These are phyloP conservation scores for Euura lappo DNA, from an alignment of 1,140 invertebrate species.

Conservation along the genomic window DNA sequence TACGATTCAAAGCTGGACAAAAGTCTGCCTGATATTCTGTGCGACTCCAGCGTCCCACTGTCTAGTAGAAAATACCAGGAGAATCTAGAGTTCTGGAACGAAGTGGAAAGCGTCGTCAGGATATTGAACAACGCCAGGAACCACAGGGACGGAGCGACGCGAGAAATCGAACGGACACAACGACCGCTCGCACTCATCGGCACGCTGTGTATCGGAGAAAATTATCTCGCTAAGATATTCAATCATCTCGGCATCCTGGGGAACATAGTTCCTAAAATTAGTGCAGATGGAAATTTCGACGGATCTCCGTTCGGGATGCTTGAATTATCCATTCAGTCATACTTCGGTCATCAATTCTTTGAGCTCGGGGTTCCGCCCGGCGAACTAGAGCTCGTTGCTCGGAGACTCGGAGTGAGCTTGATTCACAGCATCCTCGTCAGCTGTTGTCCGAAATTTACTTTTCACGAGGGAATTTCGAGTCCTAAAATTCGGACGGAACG, in stretches of 20 bases:
- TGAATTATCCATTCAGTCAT: slow-evolving; percentile 41
- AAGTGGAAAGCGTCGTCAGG: slow-evolving; percentile 28
- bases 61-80: slow-evolving; percentile 36
- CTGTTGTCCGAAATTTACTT: slow-evolving; percentile 61
- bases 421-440: slow-evolving; percentile 65
- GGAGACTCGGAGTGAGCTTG: slow-evolving; percentile 64
- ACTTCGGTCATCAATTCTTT: slow-evolving; percentile 65
- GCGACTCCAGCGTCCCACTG: slow-evolving; percentile 40
- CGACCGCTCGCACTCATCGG: background rate
- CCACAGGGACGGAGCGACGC: too few relatives aligned
- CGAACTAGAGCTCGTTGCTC: slow-evolving; percentile 63
- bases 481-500: slow-evolving; percentile 27
- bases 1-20: slow-evolving; percentile 32
- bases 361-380: slow-evolving; percentile 60
- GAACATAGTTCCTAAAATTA: slow-evolving; percentile 36
- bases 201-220: slow-evolving; percentile 30
- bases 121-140: slow-evolving; percentile 11
- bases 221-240: slow-evolving; percentile 41
- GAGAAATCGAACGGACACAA: too few relatives aligned
- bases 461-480: slow-evolving; percentile 29
- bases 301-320: slow-evolving; percentile 35
- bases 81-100: slow-evolving; percentile 39
- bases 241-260: slow-evolving; percentile 40
- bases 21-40: slow-evolving; percentile 36
- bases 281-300: slow-evolving; percentile 30